These are phyloP conservation scores for Patella pellucida DNA, from an alignment of 2,888 invertebrate species.

Conservation along the genomic window DNA sequence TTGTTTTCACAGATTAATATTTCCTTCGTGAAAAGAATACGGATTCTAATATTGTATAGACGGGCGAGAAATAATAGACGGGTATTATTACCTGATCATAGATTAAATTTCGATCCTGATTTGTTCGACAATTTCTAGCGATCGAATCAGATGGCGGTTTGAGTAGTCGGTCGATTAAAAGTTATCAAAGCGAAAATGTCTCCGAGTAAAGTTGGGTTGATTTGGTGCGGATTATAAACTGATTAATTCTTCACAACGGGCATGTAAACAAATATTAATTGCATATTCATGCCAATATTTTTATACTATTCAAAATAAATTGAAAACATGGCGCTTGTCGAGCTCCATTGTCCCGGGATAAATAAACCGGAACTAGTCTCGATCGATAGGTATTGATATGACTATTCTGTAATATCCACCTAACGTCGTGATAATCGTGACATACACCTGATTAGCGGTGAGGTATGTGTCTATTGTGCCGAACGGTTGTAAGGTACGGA, in stretches of 20 bases:
- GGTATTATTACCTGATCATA: no score
- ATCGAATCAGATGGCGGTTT: no score
- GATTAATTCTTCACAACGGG: background rate
- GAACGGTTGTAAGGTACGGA: no score
- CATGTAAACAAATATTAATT: conserved; percentile 6
- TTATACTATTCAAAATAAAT: background rate
- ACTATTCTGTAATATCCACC: background rate
- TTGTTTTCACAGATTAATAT: no score
- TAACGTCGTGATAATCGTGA: background rate
- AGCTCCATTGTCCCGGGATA: background rate
- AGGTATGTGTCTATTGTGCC: background rate
- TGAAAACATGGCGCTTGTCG: conserved; percentile 1
- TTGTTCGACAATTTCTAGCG: no score
- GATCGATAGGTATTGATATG: background rate
- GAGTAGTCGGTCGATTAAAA: background rate
- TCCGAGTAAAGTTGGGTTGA: background rate
- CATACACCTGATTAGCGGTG: background rate
- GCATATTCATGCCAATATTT: background rate
- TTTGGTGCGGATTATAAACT: background rate
- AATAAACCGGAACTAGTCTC: conserved; percentile 12
- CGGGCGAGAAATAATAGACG: no score
- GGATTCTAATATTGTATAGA: no score
- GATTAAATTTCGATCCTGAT: no score
- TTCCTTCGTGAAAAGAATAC: no score
- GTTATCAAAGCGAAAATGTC: background rate